These are phyloP conservation scores for Mythimna lalbum DNA, from an alignment of 2,888 invertebrate genomes.

Conservation along the genomic window DNA sequence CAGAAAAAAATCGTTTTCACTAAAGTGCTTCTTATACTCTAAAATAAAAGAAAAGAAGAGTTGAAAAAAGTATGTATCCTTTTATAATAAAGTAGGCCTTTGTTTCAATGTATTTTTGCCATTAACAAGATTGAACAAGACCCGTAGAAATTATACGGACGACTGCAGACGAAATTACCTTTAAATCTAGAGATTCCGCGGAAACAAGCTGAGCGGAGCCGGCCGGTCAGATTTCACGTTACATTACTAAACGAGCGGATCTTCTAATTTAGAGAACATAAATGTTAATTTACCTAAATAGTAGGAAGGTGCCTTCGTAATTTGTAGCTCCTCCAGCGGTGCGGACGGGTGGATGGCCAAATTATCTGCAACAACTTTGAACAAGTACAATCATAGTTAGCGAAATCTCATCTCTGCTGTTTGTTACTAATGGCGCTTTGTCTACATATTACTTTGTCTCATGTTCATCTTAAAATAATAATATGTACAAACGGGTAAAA, in stretches of 20 bases:
- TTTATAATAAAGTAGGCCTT: constrained; percentile 22
- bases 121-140: constrained; percentile 43
- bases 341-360: constrained; percentile 26
- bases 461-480: constrained; percentile 7
- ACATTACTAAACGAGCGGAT: constrained; percentile 38
- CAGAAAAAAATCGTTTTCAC: neutral
- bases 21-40: neutral
- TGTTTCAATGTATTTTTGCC: constrained; percentile 36
- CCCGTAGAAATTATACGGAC: constrained; percentile 50
- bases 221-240: constrained; percentile 52
- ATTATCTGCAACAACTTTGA: constrained; percentile 46
- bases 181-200: constrained; percentile 51
- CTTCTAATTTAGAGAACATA: constrained; percentile 39
- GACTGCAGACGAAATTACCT: constrained; percentile 60
- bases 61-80: constrained; percentile 1
- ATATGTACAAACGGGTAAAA: too few species aligned
- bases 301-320: constrained; percentile 13
- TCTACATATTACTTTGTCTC: constrained; percentile 24
- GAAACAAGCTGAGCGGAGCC: constrained; percentile 31
- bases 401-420: constrained; percentile 43
- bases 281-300: constrained; percentile 43
- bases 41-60: constrained; percentile 17
- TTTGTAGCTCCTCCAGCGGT: constrained; percentile 28
- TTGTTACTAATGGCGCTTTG: constrained; percentile 6
- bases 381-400: constrained; percentile 42